Evolutionary conservation across 2,888 invertebrate species (phyloP).

Genomic region (Iselma pallidipennis): DNA sequence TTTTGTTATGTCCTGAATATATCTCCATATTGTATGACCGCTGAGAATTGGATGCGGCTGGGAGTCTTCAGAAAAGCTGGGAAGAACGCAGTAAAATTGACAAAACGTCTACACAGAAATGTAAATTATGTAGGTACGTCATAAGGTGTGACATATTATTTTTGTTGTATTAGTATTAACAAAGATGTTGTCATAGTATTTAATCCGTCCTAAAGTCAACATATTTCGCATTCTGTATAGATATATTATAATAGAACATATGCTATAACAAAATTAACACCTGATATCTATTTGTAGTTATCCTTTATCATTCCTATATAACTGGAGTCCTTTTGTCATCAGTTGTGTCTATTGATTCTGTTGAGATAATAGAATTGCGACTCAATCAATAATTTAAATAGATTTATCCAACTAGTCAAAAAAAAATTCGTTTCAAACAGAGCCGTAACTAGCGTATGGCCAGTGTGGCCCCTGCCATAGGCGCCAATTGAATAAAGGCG

Average conservation of each 20-base stretch:
- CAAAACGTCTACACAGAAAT: no score
- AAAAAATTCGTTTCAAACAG: no score
- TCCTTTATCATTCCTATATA: background rate
- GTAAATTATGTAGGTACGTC: no score
- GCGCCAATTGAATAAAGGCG: no score
- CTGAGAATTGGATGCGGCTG: background rate
- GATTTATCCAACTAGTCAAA: no score
- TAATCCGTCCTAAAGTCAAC: background rate
- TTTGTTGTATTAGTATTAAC: no score
- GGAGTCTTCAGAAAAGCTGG: background rate
- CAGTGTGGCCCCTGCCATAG: no score
- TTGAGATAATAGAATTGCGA: background rate
- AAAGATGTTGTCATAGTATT: background rate
- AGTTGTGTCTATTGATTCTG: background rate
- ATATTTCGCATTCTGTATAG: background rate
- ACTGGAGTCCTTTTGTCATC: background rate
- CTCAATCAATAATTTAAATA: background rate
- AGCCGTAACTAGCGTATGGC: no score
- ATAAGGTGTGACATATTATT: no score
- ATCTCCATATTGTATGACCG: background rate
- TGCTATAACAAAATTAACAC: slow-evolving; percentile 1
- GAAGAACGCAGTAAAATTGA: background rate
- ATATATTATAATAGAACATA: background rate
- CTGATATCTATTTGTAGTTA: background rate
- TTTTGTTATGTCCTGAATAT: background rate